Evolutionary conservation across 1,140 invertebrate species (phyloP), one percentile per base, ranked within the genome.

Genomic region (Maniola jurtina): DNA sequence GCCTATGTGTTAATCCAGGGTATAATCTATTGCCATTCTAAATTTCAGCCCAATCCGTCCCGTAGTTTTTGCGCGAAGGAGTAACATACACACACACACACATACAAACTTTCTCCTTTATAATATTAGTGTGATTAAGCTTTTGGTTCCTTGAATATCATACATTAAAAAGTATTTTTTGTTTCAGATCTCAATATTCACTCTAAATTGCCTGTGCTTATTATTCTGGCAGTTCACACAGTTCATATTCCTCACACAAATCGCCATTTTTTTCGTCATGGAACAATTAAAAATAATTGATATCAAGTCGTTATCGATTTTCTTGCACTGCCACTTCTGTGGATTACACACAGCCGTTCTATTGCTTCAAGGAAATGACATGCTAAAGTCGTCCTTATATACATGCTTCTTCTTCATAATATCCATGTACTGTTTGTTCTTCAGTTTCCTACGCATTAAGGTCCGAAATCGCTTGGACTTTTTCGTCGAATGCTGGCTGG

Each of bases 181-280:
- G 59, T 89, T 88, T 11, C 85, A 90, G 88, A 64, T 88, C 0
- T 72, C 75, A 9, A 79, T 88, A 7, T 83, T 87, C 65, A 62
- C 84, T 2, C 25, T 88, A 0, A 89, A 89, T 71, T 80, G 77
- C 55, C 66, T 86, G 0, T 93, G 93, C 65, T 79, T 95, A 0
- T 77, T 93, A 4, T 92, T 92, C 72, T 95, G 95, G 94, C 95
- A 96, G 83, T 96, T 97, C 92, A 93, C 95, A 1, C 96, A 96
- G 76, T 96, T 96, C 81, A 93, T 96, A 50, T 92, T 96, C 59
- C 82, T 94, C 0, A 95, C 95, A 0, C 95, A 96, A 81, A 90
- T 93, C 2, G 77, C 93, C 15, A 93, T 94, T 2, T 84, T 95
- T 34, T 87, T 94, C 34, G 91, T 94, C 35, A 92, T 95, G 47